A percentile compares a stretch with the other conserved stretches of the same genome.
Conservation (phyloP, 2,888 invertebrate genomes). For the Crioceris asparagi region DNA sequence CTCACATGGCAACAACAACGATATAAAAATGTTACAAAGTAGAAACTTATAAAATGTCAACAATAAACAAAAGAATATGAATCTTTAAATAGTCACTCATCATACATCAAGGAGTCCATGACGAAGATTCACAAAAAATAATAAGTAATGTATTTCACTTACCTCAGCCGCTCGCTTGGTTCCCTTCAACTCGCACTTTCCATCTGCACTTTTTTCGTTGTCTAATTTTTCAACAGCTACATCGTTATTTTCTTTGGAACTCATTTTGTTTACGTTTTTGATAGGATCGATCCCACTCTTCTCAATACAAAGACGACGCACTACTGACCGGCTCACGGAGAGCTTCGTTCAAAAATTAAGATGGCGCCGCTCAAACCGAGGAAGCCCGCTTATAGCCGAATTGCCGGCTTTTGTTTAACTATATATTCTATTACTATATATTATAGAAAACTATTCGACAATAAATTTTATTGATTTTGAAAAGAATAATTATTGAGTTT, state of each 20-base stretch:
- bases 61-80: no score
- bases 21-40: no score
- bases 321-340: conserved; percentile 57
- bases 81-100: no score
- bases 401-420: conserved; percentile 28
- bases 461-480: conserved; percentile 15
- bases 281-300: conserved; percentile 18
- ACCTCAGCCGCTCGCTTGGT: conserved; percentile 83
- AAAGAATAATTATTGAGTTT: conserved; percentile 6
- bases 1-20: no score
- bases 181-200: conserved; percentile 76
- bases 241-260: conserved; percentile 78
- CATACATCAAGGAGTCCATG: no score
- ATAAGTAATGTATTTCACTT: conserved; percentile 41
- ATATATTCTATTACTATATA: conserved; percentile 20
- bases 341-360: conserved; percentile 73
- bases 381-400: conserved; percentile 38
- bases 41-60: no score
- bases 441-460: conserved; percentile 17
- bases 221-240: conserved; percentile 77
- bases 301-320: conserved; percentile 51
- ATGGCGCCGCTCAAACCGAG: conserved; percentile 62
- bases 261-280: conserved; percentile 49
- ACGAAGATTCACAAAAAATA: no score
- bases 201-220: conserved; percentile 63